These are phyloP conservation scores for Apeira syringaria DNA, from an alignment of 2,888 invertebrate species.

Conservation along the genomic window DNA sequence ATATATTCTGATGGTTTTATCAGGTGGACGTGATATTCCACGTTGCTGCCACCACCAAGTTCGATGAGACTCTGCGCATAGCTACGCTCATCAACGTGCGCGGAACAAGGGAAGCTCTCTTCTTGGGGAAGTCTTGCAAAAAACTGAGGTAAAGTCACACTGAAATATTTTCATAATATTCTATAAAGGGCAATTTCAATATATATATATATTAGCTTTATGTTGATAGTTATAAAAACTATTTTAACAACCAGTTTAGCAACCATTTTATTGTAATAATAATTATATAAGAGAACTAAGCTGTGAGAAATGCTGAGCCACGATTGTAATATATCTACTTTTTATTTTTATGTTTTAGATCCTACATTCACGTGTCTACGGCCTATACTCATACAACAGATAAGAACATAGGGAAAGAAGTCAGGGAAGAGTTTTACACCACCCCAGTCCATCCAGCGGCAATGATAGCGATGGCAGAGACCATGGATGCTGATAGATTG, in stretches of 20 bases:
- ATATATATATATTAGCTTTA: no score
- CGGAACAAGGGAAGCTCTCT: constrained; percentile 21
- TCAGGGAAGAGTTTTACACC: constrained; percentile 14
- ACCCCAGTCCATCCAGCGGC: constrained; percentile 7
- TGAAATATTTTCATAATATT: no score
- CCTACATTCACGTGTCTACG: constrained; percentile 38
- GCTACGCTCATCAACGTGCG: constrained; percentile 21
- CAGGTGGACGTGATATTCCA: constrained; percentile 26
- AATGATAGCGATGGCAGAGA: constrained; percentile 11
- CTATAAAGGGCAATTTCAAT: no score
- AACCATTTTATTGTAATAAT: no score
- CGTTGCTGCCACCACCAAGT: constrained; percentile 23
- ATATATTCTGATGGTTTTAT: no score
- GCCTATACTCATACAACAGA: constrained; percentile 66
- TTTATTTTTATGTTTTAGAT: no score
- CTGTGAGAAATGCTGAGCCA: no score
- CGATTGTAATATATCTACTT: no score
- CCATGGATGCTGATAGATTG: constrained; percentile 1
- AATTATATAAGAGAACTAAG: no score
- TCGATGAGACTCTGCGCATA: constrained; percentile 14
- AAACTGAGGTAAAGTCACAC: background rate
- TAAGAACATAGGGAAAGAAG: background rate
- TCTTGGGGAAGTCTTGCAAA: constrained; percentile 16
- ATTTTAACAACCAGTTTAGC: no score
- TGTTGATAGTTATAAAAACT: no score